Base-by-base conservation (phyloP, 2,888 invertebrate species). In the Zygothrica quintamaculata region DNA sequence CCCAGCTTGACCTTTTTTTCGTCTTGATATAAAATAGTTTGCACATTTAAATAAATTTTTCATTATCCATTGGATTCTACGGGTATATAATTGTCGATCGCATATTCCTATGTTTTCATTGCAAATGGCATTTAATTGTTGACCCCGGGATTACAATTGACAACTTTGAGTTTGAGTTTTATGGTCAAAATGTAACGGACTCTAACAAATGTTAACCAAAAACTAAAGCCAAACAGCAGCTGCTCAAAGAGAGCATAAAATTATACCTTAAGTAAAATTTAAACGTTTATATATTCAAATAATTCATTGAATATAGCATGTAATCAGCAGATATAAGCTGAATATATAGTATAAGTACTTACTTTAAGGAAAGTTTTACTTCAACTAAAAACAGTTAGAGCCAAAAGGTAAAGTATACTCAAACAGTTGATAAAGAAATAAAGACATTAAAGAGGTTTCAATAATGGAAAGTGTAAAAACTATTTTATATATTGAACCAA, bases 1-100 rank as follows among this genome's bases (percentile, higher is more conserved):
- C 44, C 64, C 65, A 13, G 64, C 60, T 59, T 81, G 84, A 81
- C 87, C 80, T 81, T 81, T 80, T n/a, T 74, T 59, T 5, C 86
- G 56, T 84, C 84, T 86, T 84, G 62, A 68, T 66, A 65, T 59
- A 37, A 82, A 56, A 65, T 66, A 36, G 47, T 60, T 64, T 36
- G 43, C 60, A 59, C 74, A 84, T 82, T 87, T 87, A 84, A 82
- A 82, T 82, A 81, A n/a, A 87, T 75, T 87, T 77, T 84, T 81
- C 85, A 87, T 84, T 70, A 48, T 62, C 79, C 50, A 25, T 48
- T 39, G 29, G 40, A 36, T 42, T 25, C n/a, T n/a, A n/a, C n/a
- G 9, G 52, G 36, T 55, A 15, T 29, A 58, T 59, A 65, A 66
- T 65, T 53, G 48, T 31, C 52, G 56, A 34, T 61, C 12, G 16